Evolutionary conservation across 2,113 vertebrate species (phyloP), one percentile per base, ranked within the genome.

Genomic region (Thunnus maccoyii): DNA sequence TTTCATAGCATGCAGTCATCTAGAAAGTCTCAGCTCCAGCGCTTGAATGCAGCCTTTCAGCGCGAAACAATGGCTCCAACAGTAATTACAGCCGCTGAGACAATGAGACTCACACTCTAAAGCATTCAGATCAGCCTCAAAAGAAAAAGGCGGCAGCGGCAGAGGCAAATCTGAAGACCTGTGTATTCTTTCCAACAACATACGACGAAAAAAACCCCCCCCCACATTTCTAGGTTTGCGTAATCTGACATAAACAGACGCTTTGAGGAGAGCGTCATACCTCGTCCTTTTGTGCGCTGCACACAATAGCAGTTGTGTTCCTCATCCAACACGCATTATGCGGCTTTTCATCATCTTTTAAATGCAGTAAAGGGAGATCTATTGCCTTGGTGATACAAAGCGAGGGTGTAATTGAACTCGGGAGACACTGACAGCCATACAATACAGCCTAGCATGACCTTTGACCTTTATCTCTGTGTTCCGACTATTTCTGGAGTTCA

Each of bases 231-330:
- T 77, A 89, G 72, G 75, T 71, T 87, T 81, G 48, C 82, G 76
- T 92, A 91, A 92, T 93, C 88, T 57, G 78, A 84, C 90, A 86
- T 46, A 83, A 89, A 86, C 89, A 89, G 81, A 87, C 30, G 87
- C 74, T 75, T 73, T 66, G 74, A 77, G 36, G 48, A 58, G 30
- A 44, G 22, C 2, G n/a, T 32, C 27, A 0, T 63, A 41, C 61
- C 30, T 1, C 12, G 10, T 82, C 47, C 63, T 60, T 88, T 88
- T 88, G 85, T 86, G 50, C 18, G 9, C 44, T 2, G 14, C 52
- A 48, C 78, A 93, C 85, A 91, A 91, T 75, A 16, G 76, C 72
- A 44, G 82, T 78, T 89, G 78, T 86, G 72, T 60, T 82, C 61
- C 73, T 72, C 68, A 85, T 83, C 81, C 47, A 50, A 25, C 15